Conservation (phyloP, 2,113 vertebrate species). For the Psittacus erithacus region DNA sequence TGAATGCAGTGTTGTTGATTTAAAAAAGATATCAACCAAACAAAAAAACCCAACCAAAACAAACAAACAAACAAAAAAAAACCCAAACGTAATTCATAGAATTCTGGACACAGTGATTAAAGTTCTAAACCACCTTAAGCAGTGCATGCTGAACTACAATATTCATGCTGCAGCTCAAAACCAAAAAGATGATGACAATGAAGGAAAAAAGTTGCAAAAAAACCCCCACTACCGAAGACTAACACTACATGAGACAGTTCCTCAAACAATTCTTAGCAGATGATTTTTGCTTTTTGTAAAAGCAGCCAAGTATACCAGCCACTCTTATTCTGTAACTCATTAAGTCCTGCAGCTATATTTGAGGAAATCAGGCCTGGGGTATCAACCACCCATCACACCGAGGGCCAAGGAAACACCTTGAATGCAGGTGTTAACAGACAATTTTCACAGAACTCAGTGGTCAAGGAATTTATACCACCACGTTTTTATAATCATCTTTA, state of each 20-base stretch:
- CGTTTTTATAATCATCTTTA: background rate
- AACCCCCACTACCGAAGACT: background rate
- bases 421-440: rapidly evolving
- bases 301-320: background rate
- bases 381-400: rapidly evolving
- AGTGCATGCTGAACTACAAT: background rate
- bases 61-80: too few relatives aligned
- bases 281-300: background rate
- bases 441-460: background rate
- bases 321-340: background rate
- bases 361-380: background rate
- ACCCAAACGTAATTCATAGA: rapidly evolving
- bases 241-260: background rate
- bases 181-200: background rate
- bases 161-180: background rate
- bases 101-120: background rate
- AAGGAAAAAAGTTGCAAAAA: background rate
- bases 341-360: background rate
- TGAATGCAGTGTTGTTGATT: background rate
- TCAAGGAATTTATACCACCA: background rate
- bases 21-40: background rate
- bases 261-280: background rate
- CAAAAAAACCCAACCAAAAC: background rate
- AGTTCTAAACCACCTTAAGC: background rate
- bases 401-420: background rate